Evolutionary conservation across 2,888 invertebrate genomes (phyloP).

Genomic region (Neoitamus cyanurus): DNA sequence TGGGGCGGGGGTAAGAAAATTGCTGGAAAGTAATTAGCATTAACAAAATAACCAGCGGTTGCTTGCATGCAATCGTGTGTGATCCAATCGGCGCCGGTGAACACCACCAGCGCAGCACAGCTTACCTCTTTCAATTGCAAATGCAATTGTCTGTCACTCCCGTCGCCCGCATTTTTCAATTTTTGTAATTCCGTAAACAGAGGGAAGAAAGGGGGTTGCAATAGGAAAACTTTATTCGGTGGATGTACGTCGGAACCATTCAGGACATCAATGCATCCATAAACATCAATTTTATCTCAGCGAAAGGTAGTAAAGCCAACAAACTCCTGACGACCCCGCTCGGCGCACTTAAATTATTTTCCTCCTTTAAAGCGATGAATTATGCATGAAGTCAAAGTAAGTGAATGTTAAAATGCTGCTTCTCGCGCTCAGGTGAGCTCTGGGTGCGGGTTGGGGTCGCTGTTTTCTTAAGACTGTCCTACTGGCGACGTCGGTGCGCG

Average conservation of each 20-base stretch:
- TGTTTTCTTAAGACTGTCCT: neutral
- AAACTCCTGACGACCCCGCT: neutral
- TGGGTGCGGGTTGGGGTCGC: neutral
- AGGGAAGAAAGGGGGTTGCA: neutral
- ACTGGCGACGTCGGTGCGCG: neutral
- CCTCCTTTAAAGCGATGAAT: constrained; percentile 41
- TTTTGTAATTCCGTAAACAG: neutral
- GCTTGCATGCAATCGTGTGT: neutral
- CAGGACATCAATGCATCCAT: constrained; percentile 41
- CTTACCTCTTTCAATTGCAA: neutral
- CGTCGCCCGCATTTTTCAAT: neutral
- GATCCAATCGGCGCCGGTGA: neutral
- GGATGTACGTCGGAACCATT: constrained; percentile 28
- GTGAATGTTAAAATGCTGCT: constrained; percentile 49
- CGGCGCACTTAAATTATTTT: constrained; percentile 28
- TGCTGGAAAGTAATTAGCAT: neutral
- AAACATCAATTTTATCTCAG: constrained; percentile 40
- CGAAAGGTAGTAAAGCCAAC: neutral
- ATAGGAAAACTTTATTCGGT: neutral
- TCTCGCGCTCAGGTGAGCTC: neutral
- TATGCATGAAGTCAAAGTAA: constrained; percentile 50
- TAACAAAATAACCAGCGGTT: neutral
- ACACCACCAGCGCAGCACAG: neutral
- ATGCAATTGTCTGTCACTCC: neutral
- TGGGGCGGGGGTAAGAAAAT: neutral